Evolutionary conservation across 1,140 invertebrate genomes (phyloP).

Genomic region (Rhynchophorus ferrugineus): DNA sequence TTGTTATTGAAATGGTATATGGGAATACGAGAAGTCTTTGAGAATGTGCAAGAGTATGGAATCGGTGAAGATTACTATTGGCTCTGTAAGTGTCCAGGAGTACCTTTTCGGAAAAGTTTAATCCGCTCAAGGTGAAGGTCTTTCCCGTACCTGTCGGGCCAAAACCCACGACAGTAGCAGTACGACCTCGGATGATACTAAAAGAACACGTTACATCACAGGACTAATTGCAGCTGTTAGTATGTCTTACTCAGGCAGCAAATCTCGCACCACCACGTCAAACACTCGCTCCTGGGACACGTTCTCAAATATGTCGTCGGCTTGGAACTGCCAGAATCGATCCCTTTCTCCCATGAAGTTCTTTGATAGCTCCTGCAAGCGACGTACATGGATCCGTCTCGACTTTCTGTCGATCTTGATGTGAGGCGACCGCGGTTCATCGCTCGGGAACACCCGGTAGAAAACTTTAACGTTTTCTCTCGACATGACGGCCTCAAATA

Average conservation of each 20-base stretch:
- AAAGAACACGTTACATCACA: too few species aligned
- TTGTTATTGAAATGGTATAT: too few species aligned
- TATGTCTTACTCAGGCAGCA: constrained; percentile 29
- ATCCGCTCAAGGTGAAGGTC: constrained; percentile 30
- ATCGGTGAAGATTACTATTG: not conserved
- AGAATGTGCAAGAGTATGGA: not conserved
- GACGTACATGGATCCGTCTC: constrained; percentile 28
- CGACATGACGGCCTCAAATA: constrained; percentile 6
- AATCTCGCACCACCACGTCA: constrained; percentile 16
- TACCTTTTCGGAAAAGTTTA: constrained; percentile 29
- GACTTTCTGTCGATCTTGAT: constrained; percentile 27
- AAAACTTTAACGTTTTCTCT: constrained; percentile 24
- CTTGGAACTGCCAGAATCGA: constrained; percentile 32
- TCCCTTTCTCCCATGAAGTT: constrained; percentile 3
- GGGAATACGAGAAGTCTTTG: too few species aligned
- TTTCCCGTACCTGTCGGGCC: constrained; percentile 35
- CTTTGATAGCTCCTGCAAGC: constrained; percentile 27
- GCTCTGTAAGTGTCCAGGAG: too few species aligned
- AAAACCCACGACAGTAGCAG: constrained; percentile 25
- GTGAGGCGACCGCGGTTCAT: constrained; percentile 24
- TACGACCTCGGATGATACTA: constrained; percentile 28
- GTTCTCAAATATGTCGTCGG: constrained; percentile 31
- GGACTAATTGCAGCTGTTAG: too few species aligned
- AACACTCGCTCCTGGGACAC: constrained; percentile 25
- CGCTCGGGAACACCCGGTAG: constrained; percentile 28